Conservation (phyloP, 2,113 vertebrate species). For the Bambusicola thoracicus region DNA sequence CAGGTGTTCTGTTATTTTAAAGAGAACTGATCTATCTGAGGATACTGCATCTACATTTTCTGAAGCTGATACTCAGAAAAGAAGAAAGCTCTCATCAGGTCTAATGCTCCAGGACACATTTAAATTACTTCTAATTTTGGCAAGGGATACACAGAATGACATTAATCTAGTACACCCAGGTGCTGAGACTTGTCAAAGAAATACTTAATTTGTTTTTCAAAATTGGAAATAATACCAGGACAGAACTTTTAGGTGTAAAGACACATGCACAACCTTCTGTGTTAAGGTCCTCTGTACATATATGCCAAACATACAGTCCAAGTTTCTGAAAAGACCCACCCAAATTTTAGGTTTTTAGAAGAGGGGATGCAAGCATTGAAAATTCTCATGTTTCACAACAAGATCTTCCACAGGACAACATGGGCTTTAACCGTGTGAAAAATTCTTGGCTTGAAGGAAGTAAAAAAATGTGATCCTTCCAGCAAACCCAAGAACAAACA, state of each 20-base stretch:
- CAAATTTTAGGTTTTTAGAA: accelerated
- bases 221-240: not conserved
- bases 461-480: not conserved
- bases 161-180: not conserved
- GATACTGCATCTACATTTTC: not conserved
- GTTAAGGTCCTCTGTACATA: not conserved
- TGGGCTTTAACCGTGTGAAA: not conserved
- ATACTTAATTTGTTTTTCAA: not conserved
- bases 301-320: not conserved
- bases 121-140: not conserved
- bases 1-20: not conserved
- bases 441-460: not conserved
- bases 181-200: not conserved
- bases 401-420: not conserved
- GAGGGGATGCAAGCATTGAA: not conserved
- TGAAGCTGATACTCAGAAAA: not conserved
- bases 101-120: not conserved
- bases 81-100: not conserved
- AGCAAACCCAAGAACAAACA: not conserved
- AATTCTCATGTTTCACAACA: not conserved
- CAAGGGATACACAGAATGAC: not conserved
- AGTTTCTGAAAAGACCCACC: not conserved
- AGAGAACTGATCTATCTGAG: not conserved
- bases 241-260: not conserved
- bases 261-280: not conserved